Conservation (phyloP, 2,113 vertebrate genomes). For the Tenrec ecaudatus region DNA sequence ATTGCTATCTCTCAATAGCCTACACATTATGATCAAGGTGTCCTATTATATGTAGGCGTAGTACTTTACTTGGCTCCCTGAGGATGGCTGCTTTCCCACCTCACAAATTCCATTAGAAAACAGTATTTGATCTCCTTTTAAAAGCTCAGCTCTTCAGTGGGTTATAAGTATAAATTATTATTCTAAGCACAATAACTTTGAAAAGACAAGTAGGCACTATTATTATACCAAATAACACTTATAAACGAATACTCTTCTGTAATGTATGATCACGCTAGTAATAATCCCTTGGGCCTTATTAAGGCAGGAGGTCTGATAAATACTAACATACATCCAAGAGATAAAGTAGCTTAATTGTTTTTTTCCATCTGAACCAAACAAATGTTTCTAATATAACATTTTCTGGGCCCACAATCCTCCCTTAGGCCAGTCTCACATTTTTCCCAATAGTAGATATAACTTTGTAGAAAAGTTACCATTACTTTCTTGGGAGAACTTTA, state of each 20-base stretch:
- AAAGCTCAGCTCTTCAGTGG: neutral
- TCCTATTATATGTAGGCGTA: no score
- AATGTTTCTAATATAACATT: slow-evolving; percentile 6
- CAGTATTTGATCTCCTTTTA: neutral
- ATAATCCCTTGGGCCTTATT: neutral
- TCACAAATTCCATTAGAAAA: neutral
- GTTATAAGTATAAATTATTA: slow-evolving; percentile 2
- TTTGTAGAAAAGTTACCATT: slow-evolving; percentile 22
- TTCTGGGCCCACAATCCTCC: neutral
- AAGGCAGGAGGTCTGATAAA: slow-evolving; percentile 12
- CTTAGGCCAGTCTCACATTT: neutral
- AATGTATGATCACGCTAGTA: neutral
- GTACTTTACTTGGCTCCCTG: neutral
- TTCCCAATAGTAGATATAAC: slow-evolving; percentile 15
- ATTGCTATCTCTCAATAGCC: no score
- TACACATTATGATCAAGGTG: no score
- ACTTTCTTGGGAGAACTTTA: neutral
- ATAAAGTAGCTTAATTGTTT: slow-evolving; percentile 53
- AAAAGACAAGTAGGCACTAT: neutral
- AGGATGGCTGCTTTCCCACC: neutral
- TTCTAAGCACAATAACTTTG: neutral
- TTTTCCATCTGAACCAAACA: neutral
- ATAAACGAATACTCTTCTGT: neutral
- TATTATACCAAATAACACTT: neutral
- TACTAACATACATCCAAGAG: neutral